Evolutionary conservation across 2,113 vertebrate species (phyloP), one percentile per base, ranked within the genome.

Genomic region (Notarius lentiginosus): DNA sequence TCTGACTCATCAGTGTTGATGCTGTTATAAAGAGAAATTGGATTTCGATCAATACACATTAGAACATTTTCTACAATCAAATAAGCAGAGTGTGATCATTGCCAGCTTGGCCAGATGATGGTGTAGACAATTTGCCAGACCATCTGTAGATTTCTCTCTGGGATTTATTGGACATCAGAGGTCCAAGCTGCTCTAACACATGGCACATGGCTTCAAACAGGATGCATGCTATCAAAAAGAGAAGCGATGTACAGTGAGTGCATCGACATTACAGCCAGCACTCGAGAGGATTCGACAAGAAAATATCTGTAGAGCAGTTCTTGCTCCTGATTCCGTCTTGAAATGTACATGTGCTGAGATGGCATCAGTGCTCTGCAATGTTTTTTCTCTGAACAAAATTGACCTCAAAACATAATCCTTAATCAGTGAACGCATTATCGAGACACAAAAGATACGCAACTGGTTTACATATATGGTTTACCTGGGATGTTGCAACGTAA

Each of bases 131-230:
- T 22, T 18, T 81, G 79, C 56, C 79, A 81, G 56, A 61, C 79
- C 61, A 81, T 47, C 79, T 61, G 79, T 30, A 60, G 55, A 34
- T 80, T 80, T 27, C 30, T 30, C 55, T 14, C 2, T 61, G 79
- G 79, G 79, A 81, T 61, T 81, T 81, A 81, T 81, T 61, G 79
- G 56, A 81, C 79, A 81, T 61, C 56, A 47, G 79, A 41, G 79
- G 30, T 81, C 7, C 56, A 60, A 81, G 56, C 30, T 81, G 79
- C 79, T 81, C 56, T 7, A 56, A 81, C 79, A 81, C 79, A 61
- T 81, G 77, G 77, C 79, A 60, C 55, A 22, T 14, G 30, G 30
- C 77, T 1, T 12, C n/a, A 58, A 79, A 79, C n/a, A 56, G 77
- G 53, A 58, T 20, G 7, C 11, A 5, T 15, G 11, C 75, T 15